Conservation (phyloP, 2,113 vertebrate species). For the Calypte anna region DNA sequence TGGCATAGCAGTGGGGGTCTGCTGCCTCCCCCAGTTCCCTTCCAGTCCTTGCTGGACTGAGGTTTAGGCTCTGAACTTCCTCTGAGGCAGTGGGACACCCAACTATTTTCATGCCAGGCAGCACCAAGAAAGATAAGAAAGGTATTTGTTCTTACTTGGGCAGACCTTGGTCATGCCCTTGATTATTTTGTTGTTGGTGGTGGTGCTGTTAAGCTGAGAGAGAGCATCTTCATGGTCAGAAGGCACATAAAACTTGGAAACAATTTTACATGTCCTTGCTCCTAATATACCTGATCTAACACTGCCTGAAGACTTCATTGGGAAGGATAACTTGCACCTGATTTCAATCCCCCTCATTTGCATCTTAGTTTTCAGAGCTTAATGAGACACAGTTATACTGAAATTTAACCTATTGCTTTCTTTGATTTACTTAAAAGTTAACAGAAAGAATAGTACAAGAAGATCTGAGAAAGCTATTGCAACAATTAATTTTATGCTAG, state of each 20-base stretch:
- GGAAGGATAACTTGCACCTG: neutral
- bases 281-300: neutral
- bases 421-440: neutral
- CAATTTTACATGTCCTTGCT: neutral
- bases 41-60: slow-evolving; percentile 28
- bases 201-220: neutral
- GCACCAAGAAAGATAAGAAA: slow-evolving; percentile 25
- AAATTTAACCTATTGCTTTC: neutral
- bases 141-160: slow-evolving; percentile 3
- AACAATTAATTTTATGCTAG: slow-evolving; percentile 22
- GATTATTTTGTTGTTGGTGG: neutral
- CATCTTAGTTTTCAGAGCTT: neutral
- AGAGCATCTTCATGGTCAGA: neutral
- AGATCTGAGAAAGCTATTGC: neutral
- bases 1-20: neutral
- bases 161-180: neutral
- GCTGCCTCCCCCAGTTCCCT: neutral
- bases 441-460: neutral
- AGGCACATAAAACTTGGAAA: neutral
- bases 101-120: slow-evolving; percentile 27
- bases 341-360: neutral
- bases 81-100: slow-evolving; percentile 44
- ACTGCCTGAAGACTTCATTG: neutral
- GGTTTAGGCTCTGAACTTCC: slow-evolving; percentile 30
- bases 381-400: neutral